Evolutionary conservation across 2,888 invertebrate genomes (phyloP).

Genomic region (Imbricaverruca yamaguchii): DNA sequence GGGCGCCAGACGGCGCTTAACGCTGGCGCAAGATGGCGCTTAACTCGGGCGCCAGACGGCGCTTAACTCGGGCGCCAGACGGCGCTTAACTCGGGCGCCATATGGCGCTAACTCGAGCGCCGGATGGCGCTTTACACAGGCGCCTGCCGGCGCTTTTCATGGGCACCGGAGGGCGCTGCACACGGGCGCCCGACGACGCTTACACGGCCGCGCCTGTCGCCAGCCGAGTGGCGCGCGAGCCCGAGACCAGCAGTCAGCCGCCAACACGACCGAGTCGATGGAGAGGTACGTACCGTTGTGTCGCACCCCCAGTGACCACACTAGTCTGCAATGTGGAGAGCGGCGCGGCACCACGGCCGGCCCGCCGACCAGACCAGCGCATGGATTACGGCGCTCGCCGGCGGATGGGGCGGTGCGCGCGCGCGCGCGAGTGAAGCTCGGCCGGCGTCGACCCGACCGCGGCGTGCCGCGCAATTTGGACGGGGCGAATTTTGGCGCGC

Average conservation of each 20-base stretch:
- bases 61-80: too few species aligned
- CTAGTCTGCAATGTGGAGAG: slow-evolving; percentile 27
- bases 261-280: slow-evolving; percentile 15
- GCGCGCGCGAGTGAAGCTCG: slow-evolving; percentile 29
- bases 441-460: neutral
- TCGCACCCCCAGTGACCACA: slow-evolving; percentile 25
- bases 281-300: slow-evolving; percentile 29
- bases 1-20: too few species aligned
- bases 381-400: slow-evolving; percentile 30
- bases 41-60: too few species aligned
- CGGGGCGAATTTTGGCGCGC: neutral
- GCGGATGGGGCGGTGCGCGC: slow-evolving; percentile 33
- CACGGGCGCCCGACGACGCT: too few species aligned
- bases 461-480: neutral
- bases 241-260: slow-evolving; percentile 24
- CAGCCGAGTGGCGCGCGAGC: slow-evolving; percentile 27
- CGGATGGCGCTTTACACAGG: too few species aligned
- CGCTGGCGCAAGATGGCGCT: too few species aligned
- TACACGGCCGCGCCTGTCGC: neutral
- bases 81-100: too few species aligned
- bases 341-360: slow-evolving; percentile 27
- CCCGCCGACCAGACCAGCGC: slow-evolving; percentile 26
- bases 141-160: too few species aligned
- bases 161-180: too few species aligned
- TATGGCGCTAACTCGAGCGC: too few species aligned